Evolutionary conservation across 2,888 invertebrate genomes (phyloP).

Genomic region (Iselma pallidipennis): DNA sequence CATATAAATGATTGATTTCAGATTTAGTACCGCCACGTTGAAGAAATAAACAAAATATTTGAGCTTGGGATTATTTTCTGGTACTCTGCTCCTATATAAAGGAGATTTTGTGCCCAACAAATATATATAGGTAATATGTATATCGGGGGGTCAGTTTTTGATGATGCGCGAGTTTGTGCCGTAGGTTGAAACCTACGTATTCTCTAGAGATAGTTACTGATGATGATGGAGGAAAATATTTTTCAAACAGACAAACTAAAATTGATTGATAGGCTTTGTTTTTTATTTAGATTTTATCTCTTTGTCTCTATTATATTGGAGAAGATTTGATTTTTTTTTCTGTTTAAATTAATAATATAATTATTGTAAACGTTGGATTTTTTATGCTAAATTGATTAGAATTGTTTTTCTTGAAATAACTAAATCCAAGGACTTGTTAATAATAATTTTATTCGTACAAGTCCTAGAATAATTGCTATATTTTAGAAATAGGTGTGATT

Average conservation of each 20-base stretch:
- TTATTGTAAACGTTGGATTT: not conserved
- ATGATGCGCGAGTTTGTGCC: constrained; percentile 37
- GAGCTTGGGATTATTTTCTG: constrained; percentile 33
- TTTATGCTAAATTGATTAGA: not conserved
- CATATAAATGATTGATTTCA: constrained; percentile 22
- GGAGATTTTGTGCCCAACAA: constrained; percentile 31
- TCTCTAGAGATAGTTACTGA: not conserved
- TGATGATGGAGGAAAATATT: not conserved
- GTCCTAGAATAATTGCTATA: not conserved
- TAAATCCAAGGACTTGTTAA: no score
- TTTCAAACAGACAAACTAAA: not conserved
- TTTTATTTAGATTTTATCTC: not conserved
- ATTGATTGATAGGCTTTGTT: not conserved
- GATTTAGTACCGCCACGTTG: constrained; percentile 52
- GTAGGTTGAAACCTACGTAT: constrained; percentile 47
- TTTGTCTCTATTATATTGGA: not conserved
- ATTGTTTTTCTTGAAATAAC: not conserved
- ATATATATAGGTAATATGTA: no score
- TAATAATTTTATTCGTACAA: not conserved
- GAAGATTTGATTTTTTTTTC: not conserved
- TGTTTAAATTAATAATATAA: not conserved
- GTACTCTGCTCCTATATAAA: constrained; percentile 33
- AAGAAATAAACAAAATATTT: constrained; percentile 22
- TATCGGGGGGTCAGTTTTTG: not conserved
- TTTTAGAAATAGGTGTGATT: constrained; percentile 1